Base-by-base conservation (phyloP, 2,888 invertebrate genomes). In the Periphyllus acericola region DNA sequence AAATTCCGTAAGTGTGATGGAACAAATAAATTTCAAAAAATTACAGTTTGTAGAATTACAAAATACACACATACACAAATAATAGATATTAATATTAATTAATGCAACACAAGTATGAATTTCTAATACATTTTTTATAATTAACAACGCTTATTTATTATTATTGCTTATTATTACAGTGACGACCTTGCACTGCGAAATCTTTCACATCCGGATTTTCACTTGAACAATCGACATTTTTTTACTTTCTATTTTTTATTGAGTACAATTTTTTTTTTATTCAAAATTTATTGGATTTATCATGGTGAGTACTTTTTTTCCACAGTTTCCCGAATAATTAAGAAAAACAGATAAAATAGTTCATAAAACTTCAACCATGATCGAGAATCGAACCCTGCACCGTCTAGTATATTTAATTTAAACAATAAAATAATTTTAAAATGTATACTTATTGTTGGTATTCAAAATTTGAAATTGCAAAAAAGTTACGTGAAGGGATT, bases 201-300 rank as follows among this genome's bases (percentile, higher is more conserved):
- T 83, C 34, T n/a, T 25, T 25, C 72, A 29, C 55, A 55, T 83
- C 11, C 72, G 34, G 83, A n/a, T 74, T 55, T 74, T 83, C 72
- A 83, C 36, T 55, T 36, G 29, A 83, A 46, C 82, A 82, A 82
- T 81, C 81, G 34, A 72, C 72, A 72, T 34, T 55, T 21, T 71
- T 71, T 32, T 34, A 29, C 71, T 32, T 71, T 71, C 71, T 71
- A n/a, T 19, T 9, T n/a, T 21, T 17, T 55, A 21, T 55, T 55
- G 55, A 55, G 11, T 55, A 3, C 3, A 55, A 21, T n/a, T 6
- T 66, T n/a, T 66, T n/a, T 66, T n/a, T 8, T 1, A 66, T n/a
- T 6, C 55, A 17, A 6, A 66, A 66, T n/a, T n/a, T 66, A 66
- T 55, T 21, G 55, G 19, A 46, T 46, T 5, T 46, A n/a, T n/a